These are phyloP conservation scores for Chrysopilus asiliformis DNA, from an alignment of 2,888 invertebrate species.

Conservation along the genomic window DNA sequence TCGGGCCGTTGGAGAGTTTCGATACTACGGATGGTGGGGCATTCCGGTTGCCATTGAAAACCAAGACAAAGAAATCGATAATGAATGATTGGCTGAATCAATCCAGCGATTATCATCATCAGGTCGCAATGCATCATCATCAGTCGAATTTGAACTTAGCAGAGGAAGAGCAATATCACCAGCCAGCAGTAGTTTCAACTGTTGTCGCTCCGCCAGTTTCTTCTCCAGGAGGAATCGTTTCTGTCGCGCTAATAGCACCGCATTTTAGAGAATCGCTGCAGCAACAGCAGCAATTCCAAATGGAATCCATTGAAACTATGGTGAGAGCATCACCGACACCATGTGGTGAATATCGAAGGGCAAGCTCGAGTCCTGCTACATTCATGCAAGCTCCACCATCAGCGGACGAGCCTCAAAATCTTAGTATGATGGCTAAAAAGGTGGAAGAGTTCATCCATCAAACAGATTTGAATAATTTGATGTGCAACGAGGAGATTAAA, in stretches of 20 bases:
- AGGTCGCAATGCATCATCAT: slow-evolving; percentile 3
- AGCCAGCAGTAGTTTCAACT: not conserved
- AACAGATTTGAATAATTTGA: slow-evolving; percentile 20
- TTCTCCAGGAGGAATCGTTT: too few relatives aligned
- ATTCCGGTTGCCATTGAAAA: slow-evolving; percentile 61
- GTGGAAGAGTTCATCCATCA: slow-evolving; percentile 34
- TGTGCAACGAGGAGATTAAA: slow-evolving; percentile 4
- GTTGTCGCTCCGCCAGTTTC: not conserved
- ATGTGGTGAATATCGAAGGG: slow-evolving; percentile 14
- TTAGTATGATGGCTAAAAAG: slow-evolving; percentile 27
- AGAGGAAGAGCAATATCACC: slow-evolving; percentile 2
- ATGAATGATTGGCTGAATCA: slow-evolving; percentile 86
- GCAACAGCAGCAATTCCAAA: slow-evolving; percentile 29
- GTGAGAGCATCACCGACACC: slow-evolving; percentile 46
- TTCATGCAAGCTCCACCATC: slow-evolving; percentile 6
- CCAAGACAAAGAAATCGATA: slow-evolving; percentile 78
- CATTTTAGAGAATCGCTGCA: slow-evolving; percentile 9
- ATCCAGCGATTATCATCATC: slow-evolving; percentile 30
- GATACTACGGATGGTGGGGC: slow-evolving; percentile 38
- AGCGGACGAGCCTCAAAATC: slow-evolving; percentile 22
- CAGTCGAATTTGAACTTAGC: slow-evolving; percentile 7
- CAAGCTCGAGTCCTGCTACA: slow-evolving; percentile 12
- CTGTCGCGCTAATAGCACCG: slow-evolving; percentile 2
- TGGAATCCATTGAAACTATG: slow-evolving; percentile 40
- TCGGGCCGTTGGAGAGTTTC: slow-evolving; percentile 53